phyloP scores from a whole-genome alignment of 2,888 invertebrate species.

The Bellardia bayeri region DNA sequence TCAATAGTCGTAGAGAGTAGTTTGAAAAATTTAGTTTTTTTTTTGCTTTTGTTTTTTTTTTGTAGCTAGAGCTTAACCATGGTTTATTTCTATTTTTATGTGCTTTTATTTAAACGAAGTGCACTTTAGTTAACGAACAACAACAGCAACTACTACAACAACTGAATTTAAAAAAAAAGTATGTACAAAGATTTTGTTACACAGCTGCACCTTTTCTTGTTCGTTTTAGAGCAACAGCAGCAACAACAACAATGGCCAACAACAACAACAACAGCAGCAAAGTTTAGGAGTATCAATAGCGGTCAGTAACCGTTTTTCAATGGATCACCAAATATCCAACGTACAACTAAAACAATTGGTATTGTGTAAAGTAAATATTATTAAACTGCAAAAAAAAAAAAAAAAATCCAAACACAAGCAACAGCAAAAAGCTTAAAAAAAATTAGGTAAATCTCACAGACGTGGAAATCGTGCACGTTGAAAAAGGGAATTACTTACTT shows the following conservation, averaged over 20 bases:
- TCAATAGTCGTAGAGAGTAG: slow-evolving; percentile 51
- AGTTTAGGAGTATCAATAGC: slow-evolving; percentile 62
- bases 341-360: slow-evolving; percentile 64
- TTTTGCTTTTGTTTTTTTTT: background rate
- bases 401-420: slow-evolving; percentile 4
- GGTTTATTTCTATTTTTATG: slow-evolving; percentile 52
- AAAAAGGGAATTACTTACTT: background rate
- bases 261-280: slow-evolving; percentile 11
- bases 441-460: slow-evolving; percentile 4
- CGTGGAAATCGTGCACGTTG: background rate
- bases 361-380: slow-evolving; percentile 70
- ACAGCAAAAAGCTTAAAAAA: background rate
- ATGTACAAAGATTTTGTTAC: slow-evolving; percentile 61
- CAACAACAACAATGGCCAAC: slow-evolving; percentile 3
- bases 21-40: slow-evolving; percentile 55
- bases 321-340: slow-evolving; percentile 57
- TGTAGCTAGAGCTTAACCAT: slow-evolving; percentile 29
- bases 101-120: slow-evolving; percentile 63
- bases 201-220: slow-evolving; percentile 72
- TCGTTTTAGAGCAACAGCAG: slow-evolving; percentile 54
- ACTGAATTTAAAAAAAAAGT: slow-evolving; percentile 30
- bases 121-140: slow-evolving; percentile 57
- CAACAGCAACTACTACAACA: slow-evolving; percentile 15
- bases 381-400: slow-evolving; percentile 42
- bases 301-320: slow-evolving; percentile 72